phyloP scores from a whole-genome alignment of 1,140 invertebrate species.

The Drosophila willistoni region DNA sequence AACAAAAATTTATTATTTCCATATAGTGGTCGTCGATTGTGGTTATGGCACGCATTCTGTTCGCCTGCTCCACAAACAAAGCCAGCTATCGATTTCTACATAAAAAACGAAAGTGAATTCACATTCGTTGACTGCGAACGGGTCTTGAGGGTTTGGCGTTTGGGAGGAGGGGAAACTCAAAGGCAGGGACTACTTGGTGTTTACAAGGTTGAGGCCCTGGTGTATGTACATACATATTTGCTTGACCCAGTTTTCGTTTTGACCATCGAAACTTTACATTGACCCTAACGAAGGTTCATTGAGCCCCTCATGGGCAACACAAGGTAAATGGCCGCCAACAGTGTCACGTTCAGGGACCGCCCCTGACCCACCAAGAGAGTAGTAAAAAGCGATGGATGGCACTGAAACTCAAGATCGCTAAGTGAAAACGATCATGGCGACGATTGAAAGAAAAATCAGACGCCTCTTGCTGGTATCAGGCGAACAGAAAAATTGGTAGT shows the following conservation, averaged over 20 bases:
- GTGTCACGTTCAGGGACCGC: slow-evolving; percentile 73
- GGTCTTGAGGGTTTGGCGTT: background rate
- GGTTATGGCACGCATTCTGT: slow-evolving; percentile 29
- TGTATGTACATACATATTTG: slow-evolving; percentile 7
- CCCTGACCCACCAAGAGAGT: slow-evolving; percentile 55
- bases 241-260: slow-evolving; percentile 60
- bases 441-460: slow-evolving; percentile 77
- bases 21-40: slow-evolving; percentile 15
- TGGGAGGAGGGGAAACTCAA: background rate
- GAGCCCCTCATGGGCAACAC: slow-evolving; percentile 18
- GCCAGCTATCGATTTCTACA: slow-evolving; percentile 78
- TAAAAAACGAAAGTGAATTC: slow-evolving; percentile 79
- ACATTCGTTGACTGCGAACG: background rate
- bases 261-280: slow-evolving; percentile 27
- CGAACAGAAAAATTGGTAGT: slow-evolving; percentile 19
- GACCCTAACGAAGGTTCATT: slow-evolving; percentile 63
- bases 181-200: background rate
- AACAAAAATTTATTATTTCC: slow-evolving; percentile 5
- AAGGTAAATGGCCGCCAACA: slow-evolving; percentile 56
- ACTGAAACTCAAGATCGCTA: slow-evolving; percentile 20
- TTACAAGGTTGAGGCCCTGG: slow-evolving; percentile 34
- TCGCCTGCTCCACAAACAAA: slow-evolving; percentile 70
- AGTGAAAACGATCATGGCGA: slow-evolving; percentile 8
- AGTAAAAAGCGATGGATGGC: background rate
- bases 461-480: slow-evolving; percentile 60